A percentile compares a stretch with the other conserved stretches of the same genome.
phyloP scores from a whole-genome alignment of 2,888 invertebrate species.

The Oxystoma pomonae region DNA sequence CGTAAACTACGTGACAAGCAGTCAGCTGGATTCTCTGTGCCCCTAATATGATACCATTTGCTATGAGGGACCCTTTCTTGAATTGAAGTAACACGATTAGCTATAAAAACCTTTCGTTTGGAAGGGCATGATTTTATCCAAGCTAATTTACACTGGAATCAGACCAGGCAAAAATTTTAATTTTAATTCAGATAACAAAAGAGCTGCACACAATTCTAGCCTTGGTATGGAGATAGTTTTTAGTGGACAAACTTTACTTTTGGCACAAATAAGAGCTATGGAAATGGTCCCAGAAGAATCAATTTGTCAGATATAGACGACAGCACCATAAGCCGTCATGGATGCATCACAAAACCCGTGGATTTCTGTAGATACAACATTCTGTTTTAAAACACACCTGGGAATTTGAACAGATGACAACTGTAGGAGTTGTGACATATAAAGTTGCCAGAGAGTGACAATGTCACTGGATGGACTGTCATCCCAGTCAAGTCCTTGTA shows the following conservation, averaged over 20 bases:
- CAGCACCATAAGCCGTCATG: slow-evolving; percentile 8
- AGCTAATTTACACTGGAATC: neutral
- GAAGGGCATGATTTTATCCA: slow-evolving; percentile 4
- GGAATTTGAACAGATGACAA: slow-evolving; percentile 3
- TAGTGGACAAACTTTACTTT: slow-evolving; percentile 19
- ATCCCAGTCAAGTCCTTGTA: slow-evolving; percentile 3
- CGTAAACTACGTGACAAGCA: neutral
- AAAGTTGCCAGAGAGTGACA: neutral
- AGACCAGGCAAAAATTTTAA: slow-evolving; percentile 3
- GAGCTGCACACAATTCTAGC: slow-evolving; percentile 19
- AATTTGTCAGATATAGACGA: neutral
- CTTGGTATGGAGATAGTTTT: slow-evolving; percentile 17
- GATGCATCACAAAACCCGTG: slow-evolving; percentile 13
- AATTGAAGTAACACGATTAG: neutral
- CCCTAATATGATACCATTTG: neutral
- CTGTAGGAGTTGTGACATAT: neutral
- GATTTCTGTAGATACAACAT: slow-evolving; percentile 6
- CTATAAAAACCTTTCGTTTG: neutral
- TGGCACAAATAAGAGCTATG: slow-evolving; percentile 8
- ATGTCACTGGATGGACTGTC: slow-evolving; percentile 1
- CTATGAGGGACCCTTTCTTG: neutral
- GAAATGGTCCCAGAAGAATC: neutral
- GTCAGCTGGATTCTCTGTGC: neutral
- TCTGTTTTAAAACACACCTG: neutral
- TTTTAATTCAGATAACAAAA: slow-evolving; percentile 2